These are phyloP conservation scores for Thomomys bottae DNA, from an alignment of 2,113 vertebrate species.

Conservation along the genomic window DNA sequence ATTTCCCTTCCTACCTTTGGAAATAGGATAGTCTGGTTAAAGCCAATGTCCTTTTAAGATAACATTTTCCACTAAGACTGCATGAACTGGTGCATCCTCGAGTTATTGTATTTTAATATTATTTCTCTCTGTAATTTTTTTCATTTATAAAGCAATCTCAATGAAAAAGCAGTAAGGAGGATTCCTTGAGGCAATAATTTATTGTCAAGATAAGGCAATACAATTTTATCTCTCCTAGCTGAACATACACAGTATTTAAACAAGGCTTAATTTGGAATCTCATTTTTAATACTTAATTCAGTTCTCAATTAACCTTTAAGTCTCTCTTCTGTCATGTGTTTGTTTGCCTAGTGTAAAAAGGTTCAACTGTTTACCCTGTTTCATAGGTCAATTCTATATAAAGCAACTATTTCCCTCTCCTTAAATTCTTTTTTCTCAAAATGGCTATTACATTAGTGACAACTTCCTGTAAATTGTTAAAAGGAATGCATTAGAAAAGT, in stretches of 20 bases:
- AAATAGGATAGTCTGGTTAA: background rate
- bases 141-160: constrained; percentile 20
- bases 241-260: background rate
- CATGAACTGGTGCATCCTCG: background rate
- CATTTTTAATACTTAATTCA: constrained; percentile 26
- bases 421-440: background rate
- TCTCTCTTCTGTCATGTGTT: background rate
- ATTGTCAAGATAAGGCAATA: background rate
- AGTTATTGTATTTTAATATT: background rate
- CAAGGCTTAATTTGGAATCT: background rate
- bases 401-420: background rate
- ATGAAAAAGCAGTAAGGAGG: background rate
- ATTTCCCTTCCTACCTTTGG: background rate
- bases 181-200: constrained; percentile 19
- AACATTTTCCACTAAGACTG: background rate
- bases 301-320: constrained; percentile 11
- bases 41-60: background rate
- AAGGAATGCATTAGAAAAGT: rapidly evolving
- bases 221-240: background rate
- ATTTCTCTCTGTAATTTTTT: background rate
- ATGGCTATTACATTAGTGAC: background rate
- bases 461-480: background rate
- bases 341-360: background rate
- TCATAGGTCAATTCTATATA: background rate
- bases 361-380: background rate